A percentile compares a stretch with the other conserved stretches of the same genome.
phyloP scores from a whole-genome alignment of 2,797 vertebrate genomes.

The Varecia variegata region DNA sequence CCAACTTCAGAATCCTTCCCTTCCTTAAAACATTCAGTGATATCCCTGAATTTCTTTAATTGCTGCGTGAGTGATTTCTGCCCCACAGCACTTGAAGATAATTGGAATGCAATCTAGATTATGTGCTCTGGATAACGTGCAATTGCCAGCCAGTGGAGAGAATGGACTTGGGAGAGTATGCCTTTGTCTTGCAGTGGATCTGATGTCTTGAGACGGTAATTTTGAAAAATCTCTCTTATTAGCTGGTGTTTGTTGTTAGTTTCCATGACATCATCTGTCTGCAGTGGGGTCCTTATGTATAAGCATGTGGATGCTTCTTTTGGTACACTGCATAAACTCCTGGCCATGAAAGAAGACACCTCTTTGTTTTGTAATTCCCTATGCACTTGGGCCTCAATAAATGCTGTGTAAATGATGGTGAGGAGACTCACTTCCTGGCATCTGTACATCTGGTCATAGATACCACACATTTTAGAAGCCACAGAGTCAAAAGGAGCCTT shows the following conservation, averaged over 20 bases:
- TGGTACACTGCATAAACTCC: background rate
- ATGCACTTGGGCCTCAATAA: background rate
- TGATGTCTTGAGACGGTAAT: background rate
- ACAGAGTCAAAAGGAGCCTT: background rate
- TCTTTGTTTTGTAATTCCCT: background rate
- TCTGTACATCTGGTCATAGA: background rate
- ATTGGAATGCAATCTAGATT: constrained; percentile 62
- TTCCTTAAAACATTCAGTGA: constrained; percentile 40
- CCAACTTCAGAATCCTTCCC: constrained; percentile 14
- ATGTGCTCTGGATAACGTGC: constrained; percentile 52
- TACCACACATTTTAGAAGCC: background rate
- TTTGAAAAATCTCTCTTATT: background rate
- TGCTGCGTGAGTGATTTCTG: constrained; percentile 56
- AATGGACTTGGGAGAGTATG: background rate
- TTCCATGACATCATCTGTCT: background rate
- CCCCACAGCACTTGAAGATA: constrained; percentile 44
- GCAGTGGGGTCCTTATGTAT: background rate
- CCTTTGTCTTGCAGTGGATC: background rate
- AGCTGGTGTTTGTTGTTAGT: background rate
- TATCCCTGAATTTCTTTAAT: constrained; percentile 67
- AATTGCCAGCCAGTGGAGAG: constrained; percentile 53
- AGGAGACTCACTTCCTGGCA: background rate
- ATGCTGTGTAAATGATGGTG: background rate
- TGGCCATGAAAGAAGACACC: background rate
- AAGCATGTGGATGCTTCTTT: background rate